Evolutionary conservation across 2,888 invertebrate genomes (phyloP).

Genomic region (Steromphala cineraria): DNA sequence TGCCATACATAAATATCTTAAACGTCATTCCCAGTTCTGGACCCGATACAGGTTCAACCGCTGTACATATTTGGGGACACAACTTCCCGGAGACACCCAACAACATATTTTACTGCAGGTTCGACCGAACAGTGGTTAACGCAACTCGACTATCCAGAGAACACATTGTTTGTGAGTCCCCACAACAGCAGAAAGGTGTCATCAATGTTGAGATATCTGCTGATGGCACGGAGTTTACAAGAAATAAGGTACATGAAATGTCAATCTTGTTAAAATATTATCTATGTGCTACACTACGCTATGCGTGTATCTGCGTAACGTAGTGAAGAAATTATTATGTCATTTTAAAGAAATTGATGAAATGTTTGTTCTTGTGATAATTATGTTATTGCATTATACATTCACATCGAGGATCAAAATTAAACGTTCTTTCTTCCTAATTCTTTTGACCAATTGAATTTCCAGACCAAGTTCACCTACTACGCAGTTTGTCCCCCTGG

Average conservation of each 20-base stretch:
- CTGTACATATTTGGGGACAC: slow-evolving; percentile 42
- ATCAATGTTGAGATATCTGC: slow-evolving; percentile 29
- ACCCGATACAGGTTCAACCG: slow-evolving; percentile 30
- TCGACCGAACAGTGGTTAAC: slow-evolving; percentile 30
- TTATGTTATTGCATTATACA: too few species aligned
- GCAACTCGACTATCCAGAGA: slow-evolving; percentile 37
- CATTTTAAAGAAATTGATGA: too few species aligned
- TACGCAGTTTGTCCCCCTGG: slow-evolving; percentile 44
- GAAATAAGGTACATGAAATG: slow-evolving; percentile 9
- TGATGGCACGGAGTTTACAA: slow-evolving; percentile 22
- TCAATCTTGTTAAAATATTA: too few species aligned
- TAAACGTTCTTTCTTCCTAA: too few species aligned
- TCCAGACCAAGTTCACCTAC: slow-evolving; percentile 39
- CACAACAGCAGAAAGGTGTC: slow-evolving; percentile 19
- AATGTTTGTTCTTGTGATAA: too few species aligned
- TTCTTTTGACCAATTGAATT: background rate
- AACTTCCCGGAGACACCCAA: slow-evolving; percentile 42
- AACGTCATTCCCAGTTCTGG: slow-evolving; percentile 26
- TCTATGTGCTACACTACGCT: too few species aligned
- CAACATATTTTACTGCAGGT: slow-evolving; percentile 37
- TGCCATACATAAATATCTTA: slow-evolving; percentile 11
- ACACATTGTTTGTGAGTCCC: slow-evolving; percentile 31
- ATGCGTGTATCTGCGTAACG: too few species aligned
- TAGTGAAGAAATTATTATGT: too few species aligned
- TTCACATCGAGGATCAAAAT: too few species aligned